A percentile compares a stretch with the other conserved stretches of the same genome.
These are phyloP conservation scores for Aviceda cuculoides DNA, from an alignment of 2,797 vertebrate species.

Conservation along the genomic window DNA sequence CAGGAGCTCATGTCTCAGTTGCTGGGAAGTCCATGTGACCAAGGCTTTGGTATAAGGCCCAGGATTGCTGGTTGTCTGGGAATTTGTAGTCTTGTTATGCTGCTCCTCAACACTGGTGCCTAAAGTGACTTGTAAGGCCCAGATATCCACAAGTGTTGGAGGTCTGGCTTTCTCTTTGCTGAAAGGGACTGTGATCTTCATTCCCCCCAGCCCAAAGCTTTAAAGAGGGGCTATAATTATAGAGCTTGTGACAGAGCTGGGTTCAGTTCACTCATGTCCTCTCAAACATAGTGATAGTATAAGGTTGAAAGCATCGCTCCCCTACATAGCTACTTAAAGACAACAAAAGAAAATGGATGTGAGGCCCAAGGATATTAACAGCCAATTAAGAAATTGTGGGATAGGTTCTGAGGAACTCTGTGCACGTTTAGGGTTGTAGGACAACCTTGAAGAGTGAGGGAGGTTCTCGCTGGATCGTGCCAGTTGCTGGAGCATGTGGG, in stretches of 20 bases:
- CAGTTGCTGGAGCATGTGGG: not conserved
- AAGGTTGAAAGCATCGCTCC: not conserved
- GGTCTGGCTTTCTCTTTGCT: not conserved
- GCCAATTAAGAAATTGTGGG: not conserved
- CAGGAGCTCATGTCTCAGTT: not conserved
- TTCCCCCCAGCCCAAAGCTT: not conserved
- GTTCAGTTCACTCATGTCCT: not conserved
- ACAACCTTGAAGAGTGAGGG: not conserved
- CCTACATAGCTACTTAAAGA: not conserved
- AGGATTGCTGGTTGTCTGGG: not conserved
- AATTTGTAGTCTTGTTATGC: not conserved
- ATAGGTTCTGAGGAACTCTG: not conserved
- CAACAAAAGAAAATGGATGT: not conserved
- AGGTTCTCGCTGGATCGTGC: not conserved
- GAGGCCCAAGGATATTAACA: not conserved
- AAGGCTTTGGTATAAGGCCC: not conserved
- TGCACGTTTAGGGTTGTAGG: rapidly evolving
- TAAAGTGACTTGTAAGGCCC: not conserved
- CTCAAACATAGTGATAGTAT: not conserved
- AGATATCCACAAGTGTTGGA: not conserved
- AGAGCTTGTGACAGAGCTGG: not conserved
- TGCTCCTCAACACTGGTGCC: not conserved
- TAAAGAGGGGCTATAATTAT: rapidly evolving
- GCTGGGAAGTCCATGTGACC: not conserved
- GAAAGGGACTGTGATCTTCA: not conserved